phyloP scores from a whole-genome alignment of 2,888 invertebrate genomes.

The Linyphia triangularis region DNA sequence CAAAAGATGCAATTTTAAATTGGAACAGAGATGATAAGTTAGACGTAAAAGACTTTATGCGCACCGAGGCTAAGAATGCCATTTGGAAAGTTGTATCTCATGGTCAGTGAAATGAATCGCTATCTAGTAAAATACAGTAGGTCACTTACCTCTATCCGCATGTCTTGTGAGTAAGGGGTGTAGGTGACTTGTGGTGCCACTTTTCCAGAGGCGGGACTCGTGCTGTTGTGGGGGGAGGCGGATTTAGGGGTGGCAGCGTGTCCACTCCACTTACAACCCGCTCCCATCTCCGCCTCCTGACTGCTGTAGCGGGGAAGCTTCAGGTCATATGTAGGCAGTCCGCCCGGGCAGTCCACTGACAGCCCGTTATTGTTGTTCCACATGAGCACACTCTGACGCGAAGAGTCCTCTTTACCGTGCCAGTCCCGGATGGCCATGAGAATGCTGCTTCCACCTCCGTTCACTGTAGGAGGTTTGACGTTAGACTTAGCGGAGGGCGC shows the following conservation, averaged over 20 bases:
- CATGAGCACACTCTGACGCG: slow-evolving; percentile 93
- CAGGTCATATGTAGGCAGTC: slow-evolving; percentile 51
- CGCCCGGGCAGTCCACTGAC: slow-evolving; percentile 60
- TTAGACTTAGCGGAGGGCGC: slow-evolving; percentile 21
- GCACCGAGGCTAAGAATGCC: no score
- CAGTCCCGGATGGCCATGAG: slow-evolving; percentile 67
- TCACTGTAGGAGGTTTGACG: slow-evolving; percentile 43
- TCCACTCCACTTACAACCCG: slow-evolving; percentile 75
- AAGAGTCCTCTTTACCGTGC: slow-evolving; percentile 50
- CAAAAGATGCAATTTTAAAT: no score
- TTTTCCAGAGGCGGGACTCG: slow-evolving; percentile 74
- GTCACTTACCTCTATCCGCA: slow-evolving; percentile 73
- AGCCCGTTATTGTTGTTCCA: slow-evolving; percentile 84
- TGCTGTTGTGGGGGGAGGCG: slow-evolving; percentile 75
- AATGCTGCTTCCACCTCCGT: slow-evolving; percentile 35
- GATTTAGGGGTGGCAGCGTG: slow-evolving; percentile 73
- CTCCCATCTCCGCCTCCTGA: slow-evolving; percentile 55
- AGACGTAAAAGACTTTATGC: no score
- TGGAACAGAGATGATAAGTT: no score
- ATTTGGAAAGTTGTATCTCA: no score
- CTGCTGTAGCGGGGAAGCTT: slow-evolving; percentile 56
- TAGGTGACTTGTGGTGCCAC: slow-evolving; percentile 75
- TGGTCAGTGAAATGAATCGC: no score
- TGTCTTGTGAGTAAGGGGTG: slow-evolving; percentile 71
- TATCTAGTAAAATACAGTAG: no score